Evolutionary conservation across 2,113 vertebrate genomes (phyloP).

Genomic region (Dicentrarchus labrax): DNA sequence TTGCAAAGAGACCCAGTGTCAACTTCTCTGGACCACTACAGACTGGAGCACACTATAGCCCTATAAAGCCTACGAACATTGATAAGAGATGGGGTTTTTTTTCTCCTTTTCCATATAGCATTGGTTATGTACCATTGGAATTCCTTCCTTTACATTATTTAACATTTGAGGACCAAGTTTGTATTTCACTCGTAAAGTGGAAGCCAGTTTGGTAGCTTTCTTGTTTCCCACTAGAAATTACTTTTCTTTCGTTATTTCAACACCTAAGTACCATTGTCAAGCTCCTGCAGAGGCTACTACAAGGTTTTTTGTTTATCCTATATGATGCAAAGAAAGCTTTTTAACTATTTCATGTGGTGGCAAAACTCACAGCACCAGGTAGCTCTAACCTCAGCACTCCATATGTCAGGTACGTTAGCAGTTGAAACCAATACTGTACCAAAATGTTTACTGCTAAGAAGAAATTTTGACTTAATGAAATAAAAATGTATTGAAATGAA

Average conservation of each 20-base stretch:
- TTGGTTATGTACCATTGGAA: background rate
- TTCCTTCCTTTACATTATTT: background rate
- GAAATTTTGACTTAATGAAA: background rate
- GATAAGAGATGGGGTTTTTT: background rate
- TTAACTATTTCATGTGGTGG: background rate
- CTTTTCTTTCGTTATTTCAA: background rate
- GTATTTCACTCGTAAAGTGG: background rate
- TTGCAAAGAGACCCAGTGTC: background rate
- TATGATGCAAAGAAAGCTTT: background rate
- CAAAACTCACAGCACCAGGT: background rate
- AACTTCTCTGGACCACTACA: background rate
- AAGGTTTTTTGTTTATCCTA: background rate
- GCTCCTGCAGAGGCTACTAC: background rate
- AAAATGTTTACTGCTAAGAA: no score
- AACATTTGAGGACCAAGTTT: background rate
- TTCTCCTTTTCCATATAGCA: background rate
- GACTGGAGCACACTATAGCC: background rate
- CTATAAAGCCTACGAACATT: background rate
- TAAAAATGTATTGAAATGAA: background rate
- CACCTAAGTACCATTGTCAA: background rate
- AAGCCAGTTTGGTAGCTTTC: background rate
- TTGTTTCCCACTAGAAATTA: background rate
- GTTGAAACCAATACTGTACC: background rate
- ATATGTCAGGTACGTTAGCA: no score
- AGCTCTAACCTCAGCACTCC: background rate